Conservation (phyloP, 2,113 vertebrate genomes). For the Xenopus borealis region DNA sequence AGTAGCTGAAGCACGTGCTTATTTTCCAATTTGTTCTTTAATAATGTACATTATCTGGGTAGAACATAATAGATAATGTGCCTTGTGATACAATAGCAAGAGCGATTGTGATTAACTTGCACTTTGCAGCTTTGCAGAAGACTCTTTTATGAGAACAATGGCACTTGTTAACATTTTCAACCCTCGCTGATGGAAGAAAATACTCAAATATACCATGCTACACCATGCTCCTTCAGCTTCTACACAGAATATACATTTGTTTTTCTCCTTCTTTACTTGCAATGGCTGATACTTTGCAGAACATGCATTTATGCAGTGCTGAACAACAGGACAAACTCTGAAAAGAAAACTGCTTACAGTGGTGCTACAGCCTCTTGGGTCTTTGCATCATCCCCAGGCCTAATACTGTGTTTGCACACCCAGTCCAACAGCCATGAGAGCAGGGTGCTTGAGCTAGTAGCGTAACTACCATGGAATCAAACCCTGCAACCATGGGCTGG, state of each 20-base stretch:
- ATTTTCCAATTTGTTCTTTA: constrained; percentile 6
- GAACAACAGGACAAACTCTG: no score
- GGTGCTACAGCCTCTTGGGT: no score
- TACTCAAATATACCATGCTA: neutral
- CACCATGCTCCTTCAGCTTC: neutral
- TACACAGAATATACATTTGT: neutral
- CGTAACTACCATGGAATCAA: no score
- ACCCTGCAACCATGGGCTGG: no score
- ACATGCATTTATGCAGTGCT: no score
- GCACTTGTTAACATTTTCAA: neutral
- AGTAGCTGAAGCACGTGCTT: neutral
- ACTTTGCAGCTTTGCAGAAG: neutral
- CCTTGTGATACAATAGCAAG: neutral
- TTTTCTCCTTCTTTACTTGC: no score
- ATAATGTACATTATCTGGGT: constrained; percentile 1
- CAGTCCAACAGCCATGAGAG: no score
- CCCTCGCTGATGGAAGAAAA: neutral
- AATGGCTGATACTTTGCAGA: no score
- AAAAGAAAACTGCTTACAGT: no score
- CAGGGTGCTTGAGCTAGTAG: no score
- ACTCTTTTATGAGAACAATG: neutral
- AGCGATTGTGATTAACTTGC: constrained; percentile 1
- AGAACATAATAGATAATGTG: constrained; percentile 2
- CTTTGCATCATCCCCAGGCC: no score
- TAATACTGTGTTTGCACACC: no score